Conservation (phyloP, 2,888 invertebrate genomes). For the Agrotis clavis region DNA sequence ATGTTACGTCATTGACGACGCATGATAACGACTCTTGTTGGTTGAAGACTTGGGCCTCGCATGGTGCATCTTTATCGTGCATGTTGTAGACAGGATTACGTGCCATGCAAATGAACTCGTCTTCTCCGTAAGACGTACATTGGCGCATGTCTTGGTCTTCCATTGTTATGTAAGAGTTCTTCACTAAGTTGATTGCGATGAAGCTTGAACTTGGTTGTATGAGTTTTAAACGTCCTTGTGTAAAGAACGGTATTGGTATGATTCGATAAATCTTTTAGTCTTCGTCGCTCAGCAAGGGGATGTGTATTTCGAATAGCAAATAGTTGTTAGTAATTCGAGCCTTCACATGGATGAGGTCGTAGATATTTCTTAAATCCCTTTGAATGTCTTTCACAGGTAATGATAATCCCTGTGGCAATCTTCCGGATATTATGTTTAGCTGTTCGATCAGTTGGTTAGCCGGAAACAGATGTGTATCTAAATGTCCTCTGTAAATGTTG, state of each 20-base stretch:
- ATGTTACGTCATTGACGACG: not conserved
- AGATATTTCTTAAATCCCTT: not conserved
- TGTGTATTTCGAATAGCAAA: not conserved
- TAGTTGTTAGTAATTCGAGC: slow-evolving; percentile 1
- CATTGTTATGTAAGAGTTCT: not conserved
- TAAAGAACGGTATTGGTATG: not conserved
- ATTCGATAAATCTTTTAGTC: not conserved
- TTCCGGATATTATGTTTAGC: too few species aligned
- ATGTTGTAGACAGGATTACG: not conserved
- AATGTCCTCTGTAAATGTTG: too few species aligned
- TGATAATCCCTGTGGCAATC: not conserved
- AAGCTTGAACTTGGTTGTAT: not conserved
- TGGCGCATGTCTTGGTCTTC: not conserved
- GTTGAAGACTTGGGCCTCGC: not conserved
- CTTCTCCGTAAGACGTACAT: not conserved
- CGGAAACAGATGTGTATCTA: too few species aligned
- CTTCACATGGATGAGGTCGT: slow-evolving; percentile 1
- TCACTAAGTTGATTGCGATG: not conserved
- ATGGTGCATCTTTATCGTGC: too few species aligned
- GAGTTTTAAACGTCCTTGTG: not conserved
- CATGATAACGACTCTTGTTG: not conserved
- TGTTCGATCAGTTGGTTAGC: too few species aligned
- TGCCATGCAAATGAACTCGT: not conserved
- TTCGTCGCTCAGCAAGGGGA: not conserved
- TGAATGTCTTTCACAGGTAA: not conserved